These are phyloP conservation scores for Mamestra configurata DNA, from an alignment of 1,140 invertebrate species.

Conservation along the genomic window DNA sequence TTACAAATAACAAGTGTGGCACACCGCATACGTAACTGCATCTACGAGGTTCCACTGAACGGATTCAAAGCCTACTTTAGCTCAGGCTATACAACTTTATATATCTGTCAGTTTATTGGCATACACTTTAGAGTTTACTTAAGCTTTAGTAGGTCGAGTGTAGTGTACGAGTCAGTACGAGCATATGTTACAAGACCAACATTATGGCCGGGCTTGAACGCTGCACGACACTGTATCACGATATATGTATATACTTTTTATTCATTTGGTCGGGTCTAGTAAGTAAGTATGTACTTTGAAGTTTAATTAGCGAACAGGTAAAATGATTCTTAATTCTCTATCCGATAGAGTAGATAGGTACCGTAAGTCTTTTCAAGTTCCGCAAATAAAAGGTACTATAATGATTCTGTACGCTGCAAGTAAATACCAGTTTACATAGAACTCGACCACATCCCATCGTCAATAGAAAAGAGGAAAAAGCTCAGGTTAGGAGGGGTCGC, in stretches of 20 bases:
- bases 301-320: conserved; percentile 27
- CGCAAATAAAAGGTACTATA: conserved; percentile 56
- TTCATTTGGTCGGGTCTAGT: no score
- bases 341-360: conserved; percentile 37
- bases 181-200: conserved; percentile 11
- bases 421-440: conserved; percentile 46
- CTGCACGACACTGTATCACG: background rate
- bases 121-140: conserved; percentile 39
- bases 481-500: conserved; percentile 26
- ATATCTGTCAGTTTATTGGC: conserved; percentile 21
- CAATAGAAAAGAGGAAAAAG: conserved; percentile 26
- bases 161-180: conserved; percentile 7
- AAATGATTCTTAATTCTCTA: conserved; percentile 15
- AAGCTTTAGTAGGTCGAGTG: conserved; percentile 34
- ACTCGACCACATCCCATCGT: conserved; percentile 40
- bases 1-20: conserved; percentile 56
- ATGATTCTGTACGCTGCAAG: conserved; percentile 50
- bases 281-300: background rate
- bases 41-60: conserved; percentile 1
- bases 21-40: conserved; percentile 49
- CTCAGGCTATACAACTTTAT: conserved; percentile 27
- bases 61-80: conserved; percentile 29
- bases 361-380: conserved; percentile 54
- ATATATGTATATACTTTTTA: background rate
- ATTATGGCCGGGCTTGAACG: background rate